phyloP scores from a whole-genome alignment of 2,113 vertebrate species.

The Microtus oregoni region DNA sequence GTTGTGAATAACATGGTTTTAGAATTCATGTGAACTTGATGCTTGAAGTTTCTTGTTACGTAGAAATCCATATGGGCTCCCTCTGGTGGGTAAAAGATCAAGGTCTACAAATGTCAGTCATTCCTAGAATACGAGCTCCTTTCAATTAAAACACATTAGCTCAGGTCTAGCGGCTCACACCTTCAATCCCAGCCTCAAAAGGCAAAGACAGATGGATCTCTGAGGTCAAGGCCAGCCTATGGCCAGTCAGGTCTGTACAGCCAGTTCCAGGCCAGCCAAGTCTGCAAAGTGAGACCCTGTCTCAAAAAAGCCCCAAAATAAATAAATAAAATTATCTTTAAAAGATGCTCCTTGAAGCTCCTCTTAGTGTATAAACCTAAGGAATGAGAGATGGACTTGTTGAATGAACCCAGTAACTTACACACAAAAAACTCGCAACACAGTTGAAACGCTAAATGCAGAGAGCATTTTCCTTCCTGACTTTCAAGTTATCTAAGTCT shows the following conservation, averaged over 20 bases:
- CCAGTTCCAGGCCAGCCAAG: not conserved
- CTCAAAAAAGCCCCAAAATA: not conserved
- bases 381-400: not conserved
- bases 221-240: not conserved
- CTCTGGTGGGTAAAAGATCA: constrained; percentile 57
- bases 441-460: not conserved
- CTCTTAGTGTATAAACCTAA: not conserved
- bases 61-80: constrained; percentile 25
- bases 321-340: not conserved
- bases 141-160: not conserved
- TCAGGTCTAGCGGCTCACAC: not conserved
- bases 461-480: not conserved
- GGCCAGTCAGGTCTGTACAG: not conserved
- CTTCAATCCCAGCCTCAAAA: not conserved
- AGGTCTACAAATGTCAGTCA: not conserved
- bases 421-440: not conserved
- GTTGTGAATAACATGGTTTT: not conserved
- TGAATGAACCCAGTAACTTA: not conserved
- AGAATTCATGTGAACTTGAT: not conserved
- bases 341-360: not conserved
- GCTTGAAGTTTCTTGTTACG: not conserved
- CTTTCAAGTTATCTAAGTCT: not conserved
- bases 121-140: not conserved
- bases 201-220: not conserved
- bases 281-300: not conserved